Evolutionary conservation across 1,140 invertebrate genomes (phyloP), one percentile per base, ranked within the genome.

Genomic region (Brachionus asplanchnoidis): DNA sequence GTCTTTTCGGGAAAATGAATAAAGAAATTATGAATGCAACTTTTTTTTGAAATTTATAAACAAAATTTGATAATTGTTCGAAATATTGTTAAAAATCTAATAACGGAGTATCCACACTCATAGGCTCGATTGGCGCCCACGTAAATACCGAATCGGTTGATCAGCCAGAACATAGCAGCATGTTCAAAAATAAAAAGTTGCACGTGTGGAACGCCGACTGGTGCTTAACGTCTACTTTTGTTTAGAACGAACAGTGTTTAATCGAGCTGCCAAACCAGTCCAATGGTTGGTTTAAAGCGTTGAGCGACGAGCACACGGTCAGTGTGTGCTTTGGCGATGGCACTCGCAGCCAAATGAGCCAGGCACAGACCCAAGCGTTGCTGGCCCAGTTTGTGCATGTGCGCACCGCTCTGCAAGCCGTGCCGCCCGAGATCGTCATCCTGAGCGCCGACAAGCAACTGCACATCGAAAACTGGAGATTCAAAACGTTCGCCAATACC

Each of bases 221-320:
- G 97, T 95, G 95, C 88, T 92, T 99, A 85, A 97, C 96, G 86
- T 92, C 96, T 68, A 95, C 96, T 0, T 98, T 97, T 88, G 92
- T 98, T 36, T 98, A 96, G 96, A 95, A 94, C 28, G 97, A 99
- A 88, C 95, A 95, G 2, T 95, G 96, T 12, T 96, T 96, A 4
- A 90, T 99, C 14, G 97, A 99, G 91, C 92, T 98, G n/a, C 97
- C 95, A 44, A 98, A 98, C 89, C 96, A 96, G 68, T 96, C 94
- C 85, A 99, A 99, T 91, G 97, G 97, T 23, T 99, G 97, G 97
- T 98, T 99, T 89, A 92, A 97, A 70, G 99, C 98, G 90, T 95
- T 99, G 5, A 36, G 32, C 87, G 92, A 98, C 2, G 97, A 99
- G 91, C 95, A 95, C 3, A 98, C 98, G 91, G 91, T 98, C 44